Evolutionary conservation across 2,113 vertebrate genomes (phyloP).

Genomic region (Ammodytes marinus): DNA sequence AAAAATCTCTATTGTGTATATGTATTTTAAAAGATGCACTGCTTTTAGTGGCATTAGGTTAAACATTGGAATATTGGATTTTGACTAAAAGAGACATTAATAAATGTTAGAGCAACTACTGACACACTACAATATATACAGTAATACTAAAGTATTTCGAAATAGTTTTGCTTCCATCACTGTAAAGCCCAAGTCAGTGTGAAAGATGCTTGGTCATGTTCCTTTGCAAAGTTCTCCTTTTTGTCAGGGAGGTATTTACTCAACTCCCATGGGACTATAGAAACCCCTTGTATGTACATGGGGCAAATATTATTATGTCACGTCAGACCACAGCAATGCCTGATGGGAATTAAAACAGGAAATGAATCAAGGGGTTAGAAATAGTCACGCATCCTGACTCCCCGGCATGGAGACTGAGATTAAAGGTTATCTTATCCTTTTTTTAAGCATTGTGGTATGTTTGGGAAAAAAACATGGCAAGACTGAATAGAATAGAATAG

Average conservation of each 20-base stretch:
- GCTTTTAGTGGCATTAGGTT: too few species aligned
- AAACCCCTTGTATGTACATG: neutral
- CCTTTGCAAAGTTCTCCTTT: neutral
- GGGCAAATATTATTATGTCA: neutral
- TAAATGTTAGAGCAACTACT: too few species aligned
- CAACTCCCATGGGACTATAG: neutral
- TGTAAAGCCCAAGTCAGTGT: neutral
- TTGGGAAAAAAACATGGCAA: neutral
- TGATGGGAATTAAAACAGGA: constrained; percentile 41
- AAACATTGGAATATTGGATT: too few species aligned
- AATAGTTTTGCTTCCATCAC: too few species aligned
- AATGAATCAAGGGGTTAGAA: constrained; percentile 30
- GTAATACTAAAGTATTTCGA: too few species aligned
- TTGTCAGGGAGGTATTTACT: neutral
- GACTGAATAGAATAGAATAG: neutral
- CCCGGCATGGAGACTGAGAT: neutral
- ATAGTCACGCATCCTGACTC: constrained; percentile 9
- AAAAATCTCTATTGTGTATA: too few species aligned
- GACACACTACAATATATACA: too few species aligned
- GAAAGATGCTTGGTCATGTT: neutral
- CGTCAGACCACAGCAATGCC: neutral
- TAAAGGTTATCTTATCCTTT: neutral
- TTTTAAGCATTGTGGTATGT: neutral
- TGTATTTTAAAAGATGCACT: too few species aligned
- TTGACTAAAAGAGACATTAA: too few species aligned